Conservation (phyloP, 2,113 vertebrate species). For the Lagopus muta region DNA sequence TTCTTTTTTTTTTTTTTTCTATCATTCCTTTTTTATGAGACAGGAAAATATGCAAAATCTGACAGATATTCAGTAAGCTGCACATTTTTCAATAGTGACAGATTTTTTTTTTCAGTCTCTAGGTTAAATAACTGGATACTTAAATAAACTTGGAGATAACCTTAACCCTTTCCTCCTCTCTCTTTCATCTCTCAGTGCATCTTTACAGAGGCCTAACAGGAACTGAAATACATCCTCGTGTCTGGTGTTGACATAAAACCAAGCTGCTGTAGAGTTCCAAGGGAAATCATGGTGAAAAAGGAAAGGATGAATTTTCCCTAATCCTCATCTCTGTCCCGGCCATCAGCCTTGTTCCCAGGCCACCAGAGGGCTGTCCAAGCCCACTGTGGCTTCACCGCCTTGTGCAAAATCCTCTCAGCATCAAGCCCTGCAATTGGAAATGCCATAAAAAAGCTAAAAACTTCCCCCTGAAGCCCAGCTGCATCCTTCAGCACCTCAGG, state of each 20-base stretch:
- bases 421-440: neutral
- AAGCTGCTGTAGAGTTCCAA: neutral
- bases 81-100: neutral
- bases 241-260: neutral
- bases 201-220: neutral
- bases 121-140: neutral
- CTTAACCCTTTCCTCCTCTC: neutral
- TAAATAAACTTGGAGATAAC: neutral
- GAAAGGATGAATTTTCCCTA: neutral
- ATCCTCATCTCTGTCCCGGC: neutral
- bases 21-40: neutral
- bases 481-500: neutral
- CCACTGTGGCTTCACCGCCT: neutral
- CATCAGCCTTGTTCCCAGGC: neutral
- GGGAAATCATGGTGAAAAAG: neutral
- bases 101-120: neutral
- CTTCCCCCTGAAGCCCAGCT: neutral
- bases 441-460: neutral
- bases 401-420: neutral
- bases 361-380: conserved; percentile 47
- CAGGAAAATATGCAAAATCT: neutral
- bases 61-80: neutral
- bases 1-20: too few species aligned
- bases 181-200: neutral
- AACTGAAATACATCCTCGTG: neutral